Conservation (phyloP, 2,797 vertebrate species). For the Chiroxiphia lanceolata region DNA sequence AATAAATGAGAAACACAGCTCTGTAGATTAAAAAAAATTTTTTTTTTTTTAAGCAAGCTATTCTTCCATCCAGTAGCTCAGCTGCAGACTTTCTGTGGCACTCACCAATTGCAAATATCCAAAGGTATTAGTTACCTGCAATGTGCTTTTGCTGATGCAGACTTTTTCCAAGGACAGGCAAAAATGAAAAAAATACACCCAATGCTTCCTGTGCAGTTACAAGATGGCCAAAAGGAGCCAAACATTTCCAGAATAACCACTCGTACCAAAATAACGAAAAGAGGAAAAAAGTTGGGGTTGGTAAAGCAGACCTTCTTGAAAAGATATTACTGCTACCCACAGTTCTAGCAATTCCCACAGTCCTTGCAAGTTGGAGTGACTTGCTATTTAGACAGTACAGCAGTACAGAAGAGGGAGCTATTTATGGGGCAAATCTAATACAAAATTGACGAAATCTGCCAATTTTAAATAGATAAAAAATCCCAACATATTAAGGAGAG, state of each 20-base stretch:
- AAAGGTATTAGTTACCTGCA: not conserved
- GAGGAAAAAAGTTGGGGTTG: not conserved
- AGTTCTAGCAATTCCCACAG: not conserved
- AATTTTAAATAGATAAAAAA: not conserved
- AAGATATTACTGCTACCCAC: not conserved
- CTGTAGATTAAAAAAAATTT: not conserved
- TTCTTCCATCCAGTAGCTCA: not conserved
- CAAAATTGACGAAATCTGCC: not conserved
- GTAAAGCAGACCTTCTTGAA: not conserved
- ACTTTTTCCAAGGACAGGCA: not conserved
- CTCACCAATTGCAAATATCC: not conserved
- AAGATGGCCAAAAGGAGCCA: not conserved
- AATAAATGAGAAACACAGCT: conserved; percentile 14
- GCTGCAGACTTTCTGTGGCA: not conserved
- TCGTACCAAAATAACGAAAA: not conserved
- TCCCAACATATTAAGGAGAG: not conserved
- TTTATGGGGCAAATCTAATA: not conserved
- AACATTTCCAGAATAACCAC: not conserved
- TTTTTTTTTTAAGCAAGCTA: not conserved
- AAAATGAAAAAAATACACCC: not conserved
- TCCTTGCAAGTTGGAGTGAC: not conserved
- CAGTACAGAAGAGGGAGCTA: not conserved
- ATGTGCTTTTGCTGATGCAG: not conserved
- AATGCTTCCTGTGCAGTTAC: not conserved
- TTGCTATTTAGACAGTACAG: not conserved